These are phyloP conservation scores for Amblyjoppa fuscipennis DNA, from an alignment of 2,888 invertebrate species.

Conservation along the genomic window DNA sequence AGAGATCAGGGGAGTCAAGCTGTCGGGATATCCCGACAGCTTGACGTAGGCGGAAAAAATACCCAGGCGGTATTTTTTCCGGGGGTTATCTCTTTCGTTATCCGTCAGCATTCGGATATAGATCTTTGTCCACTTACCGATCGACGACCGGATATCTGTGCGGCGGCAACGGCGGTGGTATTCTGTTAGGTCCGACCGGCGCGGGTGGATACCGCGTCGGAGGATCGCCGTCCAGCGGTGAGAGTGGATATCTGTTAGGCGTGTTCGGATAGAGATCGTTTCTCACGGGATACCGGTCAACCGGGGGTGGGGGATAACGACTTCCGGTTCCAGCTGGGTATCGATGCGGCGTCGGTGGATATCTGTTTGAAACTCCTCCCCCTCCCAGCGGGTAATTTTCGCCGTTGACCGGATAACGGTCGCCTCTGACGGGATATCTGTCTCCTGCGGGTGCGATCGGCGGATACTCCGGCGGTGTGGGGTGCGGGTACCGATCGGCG, in stretches of 20 bases:
- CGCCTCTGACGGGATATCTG: constrained; percentile 75
- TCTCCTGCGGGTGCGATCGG: constrained; percentile 32
- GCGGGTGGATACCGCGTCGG: constrained; percentile 80
- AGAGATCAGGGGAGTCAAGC: background rate
- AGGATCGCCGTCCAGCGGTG: constrained; percentile 75
- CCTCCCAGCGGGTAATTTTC: constrained; percentile 85
- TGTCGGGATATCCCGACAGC: constrained; percentile 12
- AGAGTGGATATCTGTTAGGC: constrained; percentile 77
- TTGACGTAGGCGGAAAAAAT: too few relatives aligned
- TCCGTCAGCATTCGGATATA: constrained; percentile 77
- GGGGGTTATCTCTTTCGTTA: constrained; percentile 57
- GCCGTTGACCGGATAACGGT: constrained; percentile 86
- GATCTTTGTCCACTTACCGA: constrained; percentile 81
- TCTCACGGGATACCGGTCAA: constrained; percentile 85
- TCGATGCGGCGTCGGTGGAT: constrained; percentile 76
- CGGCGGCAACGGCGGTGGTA: constrained; percentile 79
- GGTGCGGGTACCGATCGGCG: constrained; percentile 82
- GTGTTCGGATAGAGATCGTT: constrained; percentile 85
- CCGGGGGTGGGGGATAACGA: constrained; percentile 81
- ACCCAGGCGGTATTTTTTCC: background rate
- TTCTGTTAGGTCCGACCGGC: constrained; percentile 79
- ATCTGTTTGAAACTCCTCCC: constrained; percentile 83
- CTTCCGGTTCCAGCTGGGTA: constrained; percentile 69
- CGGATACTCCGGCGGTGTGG: constrained; percentile 76
- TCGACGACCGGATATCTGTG: constrained; percentile 86